phyloP scores from a whole-genome alignment of 2,888 invertebrate species.

The Eilema depressum region DNA sequence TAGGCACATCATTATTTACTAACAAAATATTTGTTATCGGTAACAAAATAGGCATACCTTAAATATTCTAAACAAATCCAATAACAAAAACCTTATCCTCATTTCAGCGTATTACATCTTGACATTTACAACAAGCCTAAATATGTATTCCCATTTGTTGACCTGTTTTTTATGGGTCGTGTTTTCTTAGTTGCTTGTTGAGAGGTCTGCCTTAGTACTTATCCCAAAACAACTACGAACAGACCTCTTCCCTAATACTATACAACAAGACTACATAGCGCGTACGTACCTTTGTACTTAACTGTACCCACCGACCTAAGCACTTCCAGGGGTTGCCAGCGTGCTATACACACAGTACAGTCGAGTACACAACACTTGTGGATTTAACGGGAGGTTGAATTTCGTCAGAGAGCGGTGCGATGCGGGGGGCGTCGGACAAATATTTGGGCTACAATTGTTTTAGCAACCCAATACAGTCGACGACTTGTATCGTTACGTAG shows the following conservation, averaged over 20 bases:
- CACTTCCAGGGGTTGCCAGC: background rate
- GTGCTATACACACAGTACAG: background rate
- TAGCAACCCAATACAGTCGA: slow-evolving; percentile 9
- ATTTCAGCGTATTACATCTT: no score
- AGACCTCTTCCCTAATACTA: background rate
- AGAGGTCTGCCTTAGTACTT: background rate
- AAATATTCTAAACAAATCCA: no score
- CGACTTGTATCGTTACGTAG: background rate
- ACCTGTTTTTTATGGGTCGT: background rate
- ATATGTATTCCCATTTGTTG: background rate
- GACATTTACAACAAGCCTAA: background rate
- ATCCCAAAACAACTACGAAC: background rate
- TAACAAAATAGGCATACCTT: no score
- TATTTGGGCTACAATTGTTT: slow-evolving; percentile 13
- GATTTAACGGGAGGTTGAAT: slow-evolving; percentile 10
- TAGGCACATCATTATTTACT: no score
- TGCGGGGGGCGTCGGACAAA: slow-evolving; percentile 12
- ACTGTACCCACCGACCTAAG: background rate
- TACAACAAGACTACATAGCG: background rate
- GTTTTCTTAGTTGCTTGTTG: background rate
- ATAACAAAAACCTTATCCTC: no score
- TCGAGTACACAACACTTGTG: background rate
- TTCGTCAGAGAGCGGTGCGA: background rate
- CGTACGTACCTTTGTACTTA: background rate
- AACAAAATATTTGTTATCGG: no score